Percentiles rank a stretch among this genome's conserved stretches.
phyloP scores from a whole-genome alignment of 2,113 vertebrate genomes.

The Petrocephalus zakoni region DNA sequence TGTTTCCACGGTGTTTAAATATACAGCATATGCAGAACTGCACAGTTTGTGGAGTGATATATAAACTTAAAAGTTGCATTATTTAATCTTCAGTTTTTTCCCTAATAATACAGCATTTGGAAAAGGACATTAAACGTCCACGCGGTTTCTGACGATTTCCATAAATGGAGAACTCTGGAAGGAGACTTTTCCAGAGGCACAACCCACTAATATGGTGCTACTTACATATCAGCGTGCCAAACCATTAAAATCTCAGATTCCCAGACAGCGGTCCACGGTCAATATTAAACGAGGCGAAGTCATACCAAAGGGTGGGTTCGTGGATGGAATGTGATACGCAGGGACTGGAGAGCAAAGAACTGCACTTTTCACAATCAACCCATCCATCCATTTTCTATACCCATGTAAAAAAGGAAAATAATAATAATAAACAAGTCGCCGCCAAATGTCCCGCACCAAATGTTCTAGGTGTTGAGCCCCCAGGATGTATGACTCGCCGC shows the following conservation, averaged over 20 bases:
- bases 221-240: not conserved
- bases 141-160: not conserved
- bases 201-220: not conserved
- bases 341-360: not conserved
- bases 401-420: not conserved
- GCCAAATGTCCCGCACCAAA: not conserved
- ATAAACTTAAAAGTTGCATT: not conserved
- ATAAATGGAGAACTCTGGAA: not conserved
- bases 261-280: not conserved
- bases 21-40: not conserved
- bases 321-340: not conserved
- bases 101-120: not conserved
- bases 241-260: not conserved
- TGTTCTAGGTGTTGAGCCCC: not conserved
- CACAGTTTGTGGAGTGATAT: not conserved
- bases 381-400: not conserved
- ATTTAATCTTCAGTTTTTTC: not conserved
- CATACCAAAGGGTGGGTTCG: not conserved
- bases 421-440: not conserved
- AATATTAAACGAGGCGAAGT: not conserved
- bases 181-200: not conserved
- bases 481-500: not conserved
- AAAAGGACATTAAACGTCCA: not conserved
- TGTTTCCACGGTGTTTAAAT: not conserved
- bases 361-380: not conserved